These are phyloP conservation scores for Echinometra lucunter DNA, from an alignment of 53 echinoderm and acorn worm genomes.

Conservation along the genomic window DNA sequence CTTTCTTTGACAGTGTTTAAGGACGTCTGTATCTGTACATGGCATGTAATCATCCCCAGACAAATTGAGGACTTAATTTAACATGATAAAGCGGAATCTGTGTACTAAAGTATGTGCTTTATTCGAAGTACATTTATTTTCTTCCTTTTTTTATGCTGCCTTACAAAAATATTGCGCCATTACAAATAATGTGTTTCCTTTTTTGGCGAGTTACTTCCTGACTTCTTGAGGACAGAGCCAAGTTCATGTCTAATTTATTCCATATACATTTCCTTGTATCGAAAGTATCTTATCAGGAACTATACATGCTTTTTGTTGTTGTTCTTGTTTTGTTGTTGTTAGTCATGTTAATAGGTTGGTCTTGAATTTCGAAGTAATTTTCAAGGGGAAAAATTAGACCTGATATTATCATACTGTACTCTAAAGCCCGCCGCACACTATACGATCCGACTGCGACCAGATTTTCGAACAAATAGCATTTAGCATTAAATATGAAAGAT, in stretches of 20 bases:
- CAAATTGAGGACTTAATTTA: background rate
- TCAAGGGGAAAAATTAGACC: too few species aligned
- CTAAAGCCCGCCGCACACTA: too few species aligned
- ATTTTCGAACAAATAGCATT: too few species aligned
- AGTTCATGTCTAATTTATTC: constrained; percentile 18
- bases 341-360: background rate
- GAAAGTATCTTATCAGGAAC: constrained; percentile 25
- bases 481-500: too few species aligned
- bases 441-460: too few species aligned
- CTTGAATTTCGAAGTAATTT: background rate
- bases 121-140: background rate
- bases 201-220: constrained; percentile 33
- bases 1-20: too few species aligned
- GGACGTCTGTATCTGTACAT: background rate
- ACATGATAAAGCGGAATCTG: background rate
- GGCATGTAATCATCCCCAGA: background rate
- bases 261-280: constrained; percentile 44
- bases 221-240: background rate
- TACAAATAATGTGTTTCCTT: background rate
- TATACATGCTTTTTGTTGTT: background rate
- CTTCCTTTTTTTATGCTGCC: background rate
- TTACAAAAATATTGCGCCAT: background rate
- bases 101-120: background rate
- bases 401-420: too few species aligned
- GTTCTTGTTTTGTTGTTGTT: too few species aligned